Evolutionary conservation across 2,113 vertebrate species (phyloP).

Genomic region (Lepidothrix coronata): DNA sequence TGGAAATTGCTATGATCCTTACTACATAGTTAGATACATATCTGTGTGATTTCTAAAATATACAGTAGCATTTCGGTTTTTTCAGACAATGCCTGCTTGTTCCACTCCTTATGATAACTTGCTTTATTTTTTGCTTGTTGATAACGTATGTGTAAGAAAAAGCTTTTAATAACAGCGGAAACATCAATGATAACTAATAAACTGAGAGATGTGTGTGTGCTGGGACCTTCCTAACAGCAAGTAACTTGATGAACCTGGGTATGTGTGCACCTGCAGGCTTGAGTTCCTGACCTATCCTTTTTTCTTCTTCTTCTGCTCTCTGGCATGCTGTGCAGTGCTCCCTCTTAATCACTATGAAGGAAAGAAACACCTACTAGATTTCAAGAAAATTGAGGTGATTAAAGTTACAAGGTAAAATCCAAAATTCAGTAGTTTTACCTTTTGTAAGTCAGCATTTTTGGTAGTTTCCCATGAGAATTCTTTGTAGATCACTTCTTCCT

Average conservation of each 20-base stretch:
- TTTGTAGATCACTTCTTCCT: not conserved
- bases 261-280: conserved; percentile 15
- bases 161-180: not conserved
- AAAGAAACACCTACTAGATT: conserved; percentile 73
- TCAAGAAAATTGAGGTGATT: conserved; percentile 78
- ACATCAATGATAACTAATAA: not conserved
- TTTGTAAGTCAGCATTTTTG: conserved; percentile 7
- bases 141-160: not conserved
- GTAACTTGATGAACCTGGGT: not conserved
- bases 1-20: not conserved
- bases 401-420: conserved; percentile 59
- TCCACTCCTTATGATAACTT: not conserved
- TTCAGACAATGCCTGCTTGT: not conserved
- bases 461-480: not conserved
- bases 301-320: conserved; percentile 52
- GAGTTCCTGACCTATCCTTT: conserved; percentile 61
- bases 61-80: not conserved
- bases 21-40: not conserved
- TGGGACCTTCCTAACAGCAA: not conserved
- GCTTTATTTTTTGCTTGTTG: not conserved
- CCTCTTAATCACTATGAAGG: conserved; percentile 76
- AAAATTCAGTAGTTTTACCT: conserved; percentile 21
- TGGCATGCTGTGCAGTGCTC: conserved; percentile 63
- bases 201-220: not conserved
- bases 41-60: not conserved